Evolutionary conservation across 2,888 invertebrate species (phyloP).

Genomic region (Erpobdella octoculata): DNA sequence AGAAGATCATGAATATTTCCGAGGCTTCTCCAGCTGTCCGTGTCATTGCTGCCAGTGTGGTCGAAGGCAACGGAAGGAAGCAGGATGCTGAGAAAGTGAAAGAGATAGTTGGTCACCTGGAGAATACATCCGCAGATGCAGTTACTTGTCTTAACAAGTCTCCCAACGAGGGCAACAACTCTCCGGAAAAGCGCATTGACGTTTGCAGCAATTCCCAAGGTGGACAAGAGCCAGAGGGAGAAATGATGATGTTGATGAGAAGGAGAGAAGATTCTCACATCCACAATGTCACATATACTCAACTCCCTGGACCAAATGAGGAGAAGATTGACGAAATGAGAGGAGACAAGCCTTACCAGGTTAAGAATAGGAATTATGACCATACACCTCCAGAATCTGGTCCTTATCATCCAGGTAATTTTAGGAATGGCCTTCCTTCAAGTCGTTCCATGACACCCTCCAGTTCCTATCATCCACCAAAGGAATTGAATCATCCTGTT

Average conservation of each 20-base stretch:
- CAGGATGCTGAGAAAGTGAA: neutral
- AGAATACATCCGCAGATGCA: neutral
- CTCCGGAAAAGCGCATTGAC: neutral
- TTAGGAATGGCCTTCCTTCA: neutral
- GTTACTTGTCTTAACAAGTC: neutral
- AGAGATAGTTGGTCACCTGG: neutral
- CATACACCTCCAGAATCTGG: neutral
- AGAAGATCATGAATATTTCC: neutral
- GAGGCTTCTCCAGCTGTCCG: too few species aligned
- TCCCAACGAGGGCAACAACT: neutral
- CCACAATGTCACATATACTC: neutral
- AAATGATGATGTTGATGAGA: neutral
- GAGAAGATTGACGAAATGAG: neutral
- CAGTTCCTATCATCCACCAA: neutral
- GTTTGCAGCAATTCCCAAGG: neutral
- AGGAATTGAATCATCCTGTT: neutral
- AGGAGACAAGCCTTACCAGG: neutral
- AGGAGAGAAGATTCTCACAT: neutral
- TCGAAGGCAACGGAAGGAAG: neutral
- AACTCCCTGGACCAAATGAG: neutral
- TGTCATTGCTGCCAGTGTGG: too few species aligned
- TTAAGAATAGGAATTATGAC: neutral
- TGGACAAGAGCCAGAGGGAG: neutral
- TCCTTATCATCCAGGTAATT: neutral
- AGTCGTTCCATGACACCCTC: neutral